Percentiles rank a stretch among this genome's conserved stretches.
phyloP scores from a whole-genome alignment of 2,888 invertebrate species.

The Calameuta filiformis region DNA sequence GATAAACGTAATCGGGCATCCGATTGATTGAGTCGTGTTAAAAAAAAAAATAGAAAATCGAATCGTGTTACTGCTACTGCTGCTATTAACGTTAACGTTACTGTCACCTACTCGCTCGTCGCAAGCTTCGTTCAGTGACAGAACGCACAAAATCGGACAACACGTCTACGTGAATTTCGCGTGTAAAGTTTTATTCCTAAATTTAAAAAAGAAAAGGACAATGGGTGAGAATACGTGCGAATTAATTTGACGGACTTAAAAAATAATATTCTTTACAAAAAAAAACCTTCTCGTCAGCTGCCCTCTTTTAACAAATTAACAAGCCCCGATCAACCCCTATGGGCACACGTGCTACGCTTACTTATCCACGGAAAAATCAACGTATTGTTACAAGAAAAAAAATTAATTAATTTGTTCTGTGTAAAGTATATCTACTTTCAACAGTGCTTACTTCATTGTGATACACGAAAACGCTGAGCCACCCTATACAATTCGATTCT shows the following conservation, averaged over 20 bases:
- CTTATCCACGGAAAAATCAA: background rate
- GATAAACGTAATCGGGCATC: background rate
- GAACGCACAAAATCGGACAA: background rate
- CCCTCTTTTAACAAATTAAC: background rate
- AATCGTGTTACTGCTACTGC: background rate
- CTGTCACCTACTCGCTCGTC: background rate
- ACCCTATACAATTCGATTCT: background rate
- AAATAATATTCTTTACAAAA: background rate
- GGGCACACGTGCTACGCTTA: background rate
- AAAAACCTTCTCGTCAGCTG: background rate
- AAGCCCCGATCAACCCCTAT: background rate
- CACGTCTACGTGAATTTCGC: background rate
- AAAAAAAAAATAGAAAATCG: background rate
- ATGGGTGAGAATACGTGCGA: background rate
- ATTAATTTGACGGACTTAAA: background rate
- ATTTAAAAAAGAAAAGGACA: background rate
- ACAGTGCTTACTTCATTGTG: background rate
- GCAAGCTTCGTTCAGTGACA: background rate
- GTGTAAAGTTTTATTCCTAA: background rate
- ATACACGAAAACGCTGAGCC: background rate
- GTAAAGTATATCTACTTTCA: background rate
- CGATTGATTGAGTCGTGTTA: background rate
- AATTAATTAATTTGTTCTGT: background rate
- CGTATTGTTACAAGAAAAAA: background rate
- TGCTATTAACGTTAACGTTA: background rate